Evolutionary conservation across 2,888 invertebrate genomes (phyloP).

Genomic region (Lochmaea crataegi): DNA sequence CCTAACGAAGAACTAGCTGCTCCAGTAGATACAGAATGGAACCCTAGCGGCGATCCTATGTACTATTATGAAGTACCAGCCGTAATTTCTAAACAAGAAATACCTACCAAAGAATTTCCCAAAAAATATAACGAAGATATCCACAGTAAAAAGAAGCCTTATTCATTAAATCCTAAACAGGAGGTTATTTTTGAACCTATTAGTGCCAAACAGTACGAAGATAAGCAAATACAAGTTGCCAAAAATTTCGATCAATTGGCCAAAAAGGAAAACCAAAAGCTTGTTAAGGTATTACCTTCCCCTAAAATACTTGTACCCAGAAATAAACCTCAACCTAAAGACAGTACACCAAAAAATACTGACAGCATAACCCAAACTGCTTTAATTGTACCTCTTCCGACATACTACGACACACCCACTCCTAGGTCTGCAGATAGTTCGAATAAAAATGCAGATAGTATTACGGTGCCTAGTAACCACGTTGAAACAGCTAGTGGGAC

Average conservation of each 20-base stretch:
- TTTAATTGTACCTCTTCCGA: neutral
- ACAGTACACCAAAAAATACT: neutral
- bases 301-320: slow-evolving; percentile 4
- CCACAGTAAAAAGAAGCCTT: slow-evolving; percentile 61
- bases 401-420: neutral
- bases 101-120: slow-evolving; percentile 70
- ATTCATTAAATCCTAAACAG: slow-evolving; percentile 63
- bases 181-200: slow-evolving; percentile 65
- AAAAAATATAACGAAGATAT: slow-evolving; percentile 70
- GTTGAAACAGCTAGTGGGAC: slow-evolving; percentile 27
- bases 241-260: slow-evolving; percentile 64
- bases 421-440: neutral
- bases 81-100: slow-evolving; percentile 61
- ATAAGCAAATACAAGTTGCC: slow-evolving; percentile 58
- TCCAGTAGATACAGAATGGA: slow-evolving; percentile 63
- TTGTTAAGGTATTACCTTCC: slow-evolving; percentile 51
- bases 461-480: slow-evolving; percentile 40
- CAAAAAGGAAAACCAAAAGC: slow-evolving; percentile 68
- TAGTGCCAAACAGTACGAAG: slow-evolving; percentile 61
- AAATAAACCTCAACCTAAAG: slow-evolving; percentile 7
- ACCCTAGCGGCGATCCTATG: slow-evolving; percentile 62
- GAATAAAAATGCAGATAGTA: slow-evolving; percentile 12
- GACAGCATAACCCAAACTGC: neutral
- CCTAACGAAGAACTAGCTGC: slow-evolving; percentile 66
- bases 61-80: slow-evolving; percentile 63